These are phyloP conservation scores for Salarias fasciatus DNA, from an alignment of 2,797 vertebrate genomes.

Conservation along the genomic window DNA sequence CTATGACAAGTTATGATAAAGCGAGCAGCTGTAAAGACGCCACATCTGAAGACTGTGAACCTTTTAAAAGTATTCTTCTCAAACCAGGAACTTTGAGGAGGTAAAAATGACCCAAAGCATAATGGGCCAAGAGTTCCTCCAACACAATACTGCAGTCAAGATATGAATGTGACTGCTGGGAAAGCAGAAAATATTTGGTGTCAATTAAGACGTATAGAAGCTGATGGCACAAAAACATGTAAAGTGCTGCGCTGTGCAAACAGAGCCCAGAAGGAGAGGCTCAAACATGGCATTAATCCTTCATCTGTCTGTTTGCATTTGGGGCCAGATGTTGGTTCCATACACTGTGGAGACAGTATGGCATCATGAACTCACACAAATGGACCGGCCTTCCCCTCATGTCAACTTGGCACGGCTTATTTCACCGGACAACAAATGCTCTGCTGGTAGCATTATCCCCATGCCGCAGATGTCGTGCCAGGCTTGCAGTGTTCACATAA, in stretches of 20 bases:
- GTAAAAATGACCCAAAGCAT: no score
- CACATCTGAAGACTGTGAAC: no score
- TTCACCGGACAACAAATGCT: constrained; percentile 58
- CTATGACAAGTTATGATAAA: no score
- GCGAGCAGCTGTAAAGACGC: no score
- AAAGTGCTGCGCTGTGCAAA: constrained; percentile 54
- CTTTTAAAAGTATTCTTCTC: no score
- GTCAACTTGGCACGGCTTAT: constrained; percentile 54
- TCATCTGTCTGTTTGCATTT: constrained; percentile 72
- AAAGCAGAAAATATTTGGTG: constrained; percentile 9
- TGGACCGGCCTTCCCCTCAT: constrained; percentile 44
- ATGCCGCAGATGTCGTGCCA: constrained; percentile 66
- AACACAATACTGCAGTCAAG: constrained; percentile 4
- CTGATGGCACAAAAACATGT: constrained; percentile 43
- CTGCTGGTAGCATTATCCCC: constrained; percentile 56
- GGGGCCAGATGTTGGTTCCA: constrained; percentile 74
- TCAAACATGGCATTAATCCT: constrained; percentile 77
- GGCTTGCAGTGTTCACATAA: constrained; percentile 39
- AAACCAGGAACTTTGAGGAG: no score
- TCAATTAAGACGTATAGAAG: constrained; percentile 29
- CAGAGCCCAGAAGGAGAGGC: constrained; percentile 64
- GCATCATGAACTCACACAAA: constrained; percentile 71
- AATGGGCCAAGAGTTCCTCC: no score
- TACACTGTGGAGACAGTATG: constrained; percentile 66
- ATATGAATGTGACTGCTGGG: constrained; percentile 20